These are phyloP conservation scores for Athene noctua DNA, from an alignment of 2,113 vertebrate genomes.

Conservation along the genomic window DNA sequence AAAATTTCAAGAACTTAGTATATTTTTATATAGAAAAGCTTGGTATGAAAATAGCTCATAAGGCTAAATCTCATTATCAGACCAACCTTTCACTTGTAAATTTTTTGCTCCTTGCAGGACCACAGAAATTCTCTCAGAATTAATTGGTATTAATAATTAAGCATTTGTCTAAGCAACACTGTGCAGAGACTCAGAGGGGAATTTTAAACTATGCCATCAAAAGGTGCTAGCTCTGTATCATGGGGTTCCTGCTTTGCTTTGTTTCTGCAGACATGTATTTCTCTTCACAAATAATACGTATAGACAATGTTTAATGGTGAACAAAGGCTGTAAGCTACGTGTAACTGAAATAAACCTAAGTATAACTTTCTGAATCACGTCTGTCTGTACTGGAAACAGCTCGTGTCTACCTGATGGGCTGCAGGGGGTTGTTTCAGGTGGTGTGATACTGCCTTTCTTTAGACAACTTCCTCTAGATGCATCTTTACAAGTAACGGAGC, in stretches of 20 bases:
- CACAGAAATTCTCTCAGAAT: background rate
- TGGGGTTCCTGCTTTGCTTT: constrained; percentile 39
- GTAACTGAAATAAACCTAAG: constrained; percentile 41
- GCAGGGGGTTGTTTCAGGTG: background rate
- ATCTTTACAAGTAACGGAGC: background rate
- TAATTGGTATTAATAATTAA: background rate
- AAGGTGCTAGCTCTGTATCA: background rate
- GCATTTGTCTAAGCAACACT: background rate
- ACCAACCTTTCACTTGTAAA: background rate
- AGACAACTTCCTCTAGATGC: background rate
- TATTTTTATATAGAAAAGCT: constrained; percentile 1
- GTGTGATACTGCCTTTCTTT: background rate
- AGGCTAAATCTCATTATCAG: background rate
- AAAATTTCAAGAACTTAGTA: background rate
- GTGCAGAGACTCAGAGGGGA: background rate
- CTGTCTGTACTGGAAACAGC: background rate
- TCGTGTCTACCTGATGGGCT: rapidly evolving
- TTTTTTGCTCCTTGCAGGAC: background rate
- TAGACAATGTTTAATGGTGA: background rate
- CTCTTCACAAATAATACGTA: background rate
- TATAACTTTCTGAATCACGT: background rate
- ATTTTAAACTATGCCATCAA: background rate
- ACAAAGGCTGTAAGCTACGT: background rate
- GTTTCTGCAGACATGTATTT: background rate
- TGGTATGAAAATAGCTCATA: background rate